phyloP scores from a whole-genome alignment of 2,888 invertebrate genomes.

The Invenusta paracnida region DNA sequence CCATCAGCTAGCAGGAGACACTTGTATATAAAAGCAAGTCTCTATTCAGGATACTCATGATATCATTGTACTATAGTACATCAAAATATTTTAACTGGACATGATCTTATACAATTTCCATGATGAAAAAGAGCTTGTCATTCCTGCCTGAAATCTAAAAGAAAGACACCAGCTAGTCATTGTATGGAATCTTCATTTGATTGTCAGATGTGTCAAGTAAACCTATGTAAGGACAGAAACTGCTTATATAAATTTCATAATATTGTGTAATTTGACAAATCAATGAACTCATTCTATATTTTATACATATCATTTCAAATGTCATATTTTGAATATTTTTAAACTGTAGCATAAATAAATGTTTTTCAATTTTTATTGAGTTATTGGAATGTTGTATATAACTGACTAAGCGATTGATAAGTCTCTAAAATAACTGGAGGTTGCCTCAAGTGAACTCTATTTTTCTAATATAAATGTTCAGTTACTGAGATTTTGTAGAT shows the following conservation, averaged over 20 bases:
- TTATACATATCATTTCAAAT: background rate
- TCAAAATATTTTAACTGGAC: background rate
- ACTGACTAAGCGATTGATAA: too few relatives aligned
- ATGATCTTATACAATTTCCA: background rate
- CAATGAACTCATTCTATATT: background rate
- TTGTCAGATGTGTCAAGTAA: background rate
- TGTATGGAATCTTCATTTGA: background rate
- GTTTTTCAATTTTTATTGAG: too few relatives aligned
- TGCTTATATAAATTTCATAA: background rate
- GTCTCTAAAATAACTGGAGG: too few relatives aligned
- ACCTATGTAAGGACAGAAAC: constrained; percentile 2
- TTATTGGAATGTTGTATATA: too few relatives aligned
- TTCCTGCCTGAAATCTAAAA: background rate
- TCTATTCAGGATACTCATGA: background rate
- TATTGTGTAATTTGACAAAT: background rate
- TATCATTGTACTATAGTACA: background rate
- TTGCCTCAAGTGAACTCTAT: too few relatives aligned
- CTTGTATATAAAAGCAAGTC: background rate
- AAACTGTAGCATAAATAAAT: too few relatives aligned
- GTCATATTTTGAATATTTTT: constrained; percentile 50
- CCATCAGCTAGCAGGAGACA: background rate
- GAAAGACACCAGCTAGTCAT: background rate
- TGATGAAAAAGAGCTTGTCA: too few relatives aligned
- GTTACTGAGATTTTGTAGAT: too few relatives aligned
- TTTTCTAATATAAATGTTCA: too few relatives aligned